These are phyloP conservation scores for Hydrophis major DNA, from an alignment of 2,797 vertebrate species.

Conservation along the genomic window DNA sequence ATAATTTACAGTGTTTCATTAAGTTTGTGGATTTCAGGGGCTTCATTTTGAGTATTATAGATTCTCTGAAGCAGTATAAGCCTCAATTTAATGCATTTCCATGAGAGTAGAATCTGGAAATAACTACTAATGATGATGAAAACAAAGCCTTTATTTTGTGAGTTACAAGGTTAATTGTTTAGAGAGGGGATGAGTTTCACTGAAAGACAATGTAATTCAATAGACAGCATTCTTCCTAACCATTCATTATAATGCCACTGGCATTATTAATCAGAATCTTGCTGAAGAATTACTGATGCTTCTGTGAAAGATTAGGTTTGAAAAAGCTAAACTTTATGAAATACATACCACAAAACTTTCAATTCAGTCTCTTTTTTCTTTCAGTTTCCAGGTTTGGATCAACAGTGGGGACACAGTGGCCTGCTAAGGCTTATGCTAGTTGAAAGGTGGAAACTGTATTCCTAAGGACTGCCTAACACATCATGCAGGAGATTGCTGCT, in stretches of 20 bases:
- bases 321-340: constrained; percentile 29
- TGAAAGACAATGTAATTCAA: constrained; percentile 49
- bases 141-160: constrained; percentile 20
- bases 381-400: not conserved
- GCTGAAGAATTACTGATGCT: constrained; percentile 54
- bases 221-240: constrained; percentile 54
- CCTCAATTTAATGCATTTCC: constrained; percentile 23
- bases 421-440: not conserved
- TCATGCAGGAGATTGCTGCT: not conserved
- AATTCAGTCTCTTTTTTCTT: constrained; percentile 15
- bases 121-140: constrained; percentile 24
- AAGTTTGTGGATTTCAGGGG: constrained; percentile 31
- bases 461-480: not conserved
- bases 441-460: not conserved
- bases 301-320: constrained; percentile 8
- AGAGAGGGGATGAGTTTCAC: constrained; percentile 39
- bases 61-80: constrained; percentile 18
- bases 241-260: constrained; percentile 55
- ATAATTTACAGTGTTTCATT: constrained; percentile 25
- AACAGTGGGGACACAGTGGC: constrained; percentile 1
- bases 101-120: constrained; percentile 34
- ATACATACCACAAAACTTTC: constrained; percentile 31
- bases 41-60: constrained; percentile 24
- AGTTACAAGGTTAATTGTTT: constrained; percentile 46
- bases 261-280: constrained; percentile 38